Evolutionary conservation across 2,797 vertebrate genomes (phyloP).

Genomic region (Rhabdophis nuchalis): DNA sequence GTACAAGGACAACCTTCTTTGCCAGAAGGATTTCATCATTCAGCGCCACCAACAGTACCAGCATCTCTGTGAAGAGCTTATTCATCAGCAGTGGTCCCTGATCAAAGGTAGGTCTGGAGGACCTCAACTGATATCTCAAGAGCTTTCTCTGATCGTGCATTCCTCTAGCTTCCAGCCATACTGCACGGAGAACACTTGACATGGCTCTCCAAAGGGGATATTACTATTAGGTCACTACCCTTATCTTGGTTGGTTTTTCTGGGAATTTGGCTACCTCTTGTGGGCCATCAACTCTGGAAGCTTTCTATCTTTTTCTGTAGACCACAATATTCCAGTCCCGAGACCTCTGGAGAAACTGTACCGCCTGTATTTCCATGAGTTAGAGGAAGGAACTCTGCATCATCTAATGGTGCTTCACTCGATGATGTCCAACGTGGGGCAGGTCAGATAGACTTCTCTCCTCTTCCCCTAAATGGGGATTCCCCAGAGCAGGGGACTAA

Average conservation of each 20-base stretch:
- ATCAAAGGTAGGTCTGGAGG: slow-evolving; percentile 52
- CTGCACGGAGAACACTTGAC: not conserved
- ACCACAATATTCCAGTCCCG: slow-evolving; percentile 49
- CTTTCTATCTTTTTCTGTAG: slow-evolving; percentile 21
- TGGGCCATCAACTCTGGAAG: too few relatives aligned
- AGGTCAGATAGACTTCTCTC: slow-evolving; percentile 43
- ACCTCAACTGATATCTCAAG: not conserved
- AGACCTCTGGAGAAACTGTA: slow-evolving; percentile 40
- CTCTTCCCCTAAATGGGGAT: not conserved
- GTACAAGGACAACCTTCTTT: slow-evolving; percentile 53
- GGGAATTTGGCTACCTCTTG: not conserved
- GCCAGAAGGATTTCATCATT: slow-evolving; percentile 67
- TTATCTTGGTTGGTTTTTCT: not conserved
- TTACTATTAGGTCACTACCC: not conserved
- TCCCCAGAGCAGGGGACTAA: not conserved
- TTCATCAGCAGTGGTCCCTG: slow-evolving; percentile 59
- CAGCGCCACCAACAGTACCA: slow-evolving; percentile 59
- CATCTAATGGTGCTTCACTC: slow-evolving; percentile 57
- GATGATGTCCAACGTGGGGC: slow-evolving; percentile 32
- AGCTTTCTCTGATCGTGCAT: not conserved
- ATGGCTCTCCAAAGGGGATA: not conserved
- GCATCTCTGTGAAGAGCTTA: slow-evolving; percentile 60
- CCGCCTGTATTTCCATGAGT: slow-evolving; percentile 50
- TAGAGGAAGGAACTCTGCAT: slow-evolving; percentile 48
- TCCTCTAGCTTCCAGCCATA: not conserved